These are phyloP conservation scores for Anarhynchus alexandrinus DNA, from an alignment of 2,113 vertebrate genomes.

Conservation along the genomic window DNA sequence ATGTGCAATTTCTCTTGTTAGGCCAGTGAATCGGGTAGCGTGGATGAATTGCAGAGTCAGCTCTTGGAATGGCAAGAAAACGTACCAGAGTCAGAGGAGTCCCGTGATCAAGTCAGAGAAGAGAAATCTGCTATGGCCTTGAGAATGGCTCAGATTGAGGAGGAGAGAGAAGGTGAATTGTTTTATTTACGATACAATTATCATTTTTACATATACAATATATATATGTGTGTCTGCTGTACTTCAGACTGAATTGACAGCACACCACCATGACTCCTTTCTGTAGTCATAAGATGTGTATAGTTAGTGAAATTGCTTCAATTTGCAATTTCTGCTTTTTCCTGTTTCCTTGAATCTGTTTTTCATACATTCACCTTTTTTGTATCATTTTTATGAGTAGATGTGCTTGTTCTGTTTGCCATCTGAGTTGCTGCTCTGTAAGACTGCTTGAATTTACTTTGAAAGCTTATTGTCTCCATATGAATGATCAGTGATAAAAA, in stretches of 20 bases:
- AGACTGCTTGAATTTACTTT: neutral
- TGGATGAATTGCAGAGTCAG: constrained; percentile 83
- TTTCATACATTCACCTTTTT: neutral
- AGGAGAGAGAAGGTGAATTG: constrained; percentile 90
- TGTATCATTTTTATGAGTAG: neutral
- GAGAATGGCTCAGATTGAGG: constrained; percentile 87
- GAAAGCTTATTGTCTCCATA: neutral
- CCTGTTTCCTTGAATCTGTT: neutral
- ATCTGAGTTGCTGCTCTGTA: neutral
- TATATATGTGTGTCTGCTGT: neutral
- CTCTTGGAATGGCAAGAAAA: constrained; percentile 90
- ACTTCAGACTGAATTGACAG: neutral
- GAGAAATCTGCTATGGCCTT: constrained; percentile 81
- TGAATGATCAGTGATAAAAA: neutral
- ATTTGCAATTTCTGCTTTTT: neutral
- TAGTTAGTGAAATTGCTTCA: neutral
- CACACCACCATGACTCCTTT: neutral
- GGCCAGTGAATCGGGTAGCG: constrained; percentile 87
- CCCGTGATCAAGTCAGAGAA: constrained; percentile 74
- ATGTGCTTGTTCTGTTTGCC: neutral
- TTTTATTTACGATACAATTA: neutral
- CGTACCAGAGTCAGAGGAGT: constrained; percentile 75
- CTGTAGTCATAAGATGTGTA: neutral
- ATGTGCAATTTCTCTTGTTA: constrained; percentile 22
- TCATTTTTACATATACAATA: neutral